Conservation (phyloP, 2,113 vertebrate species). For the Syrmaticus mikado region DNA sequence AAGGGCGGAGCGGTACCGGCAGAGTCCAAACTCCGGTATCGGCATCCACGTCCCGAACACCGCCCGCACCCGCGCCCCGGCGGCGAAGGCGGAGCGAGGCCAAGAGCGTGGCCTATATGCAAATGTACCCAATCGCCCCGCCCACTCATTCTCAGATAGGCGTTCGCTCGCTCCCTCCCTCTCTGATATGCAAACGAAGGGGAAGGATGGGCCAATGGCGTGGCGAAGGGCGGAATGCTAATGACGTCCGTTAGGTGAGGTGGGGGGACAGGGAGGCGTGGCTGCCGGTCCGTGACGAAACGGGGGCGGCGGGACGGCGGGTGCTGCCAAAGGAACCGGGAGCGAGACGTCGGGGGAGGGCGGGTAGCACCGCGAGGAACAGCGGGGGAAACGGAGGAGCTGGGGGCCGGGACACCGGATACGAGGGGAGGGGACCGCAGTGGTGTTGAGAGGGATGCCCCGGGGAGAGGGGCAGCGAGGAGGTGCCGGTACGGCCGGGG, state of each 20-base stretch:
- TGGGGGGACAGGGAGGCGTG: not conserved
- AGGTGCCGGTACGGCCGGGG: too few species aligned
- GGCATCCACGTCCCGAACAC: too few species aligned
- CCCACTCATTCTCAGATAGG: not conserved
- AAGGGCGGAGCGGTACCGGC: too few species aligned
- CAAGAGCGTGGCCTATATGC: not conserved
- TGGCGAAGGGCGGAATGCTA: not conserved
- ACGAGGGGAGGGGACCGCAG: not conserved
- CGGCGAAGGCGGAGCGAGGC: rapidly evolving
- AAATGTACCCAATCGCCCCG: rapidly evolving
- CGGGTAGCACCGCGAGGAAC: not conserved
- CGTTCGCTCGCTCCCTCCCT: rapidly evolving
- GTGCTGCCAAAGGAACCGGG: not conserved
- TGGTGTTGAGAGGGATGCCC: too few species aligned
- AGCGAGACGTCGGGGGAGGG: too few species aligned
- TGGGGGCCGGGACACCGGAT: not conserved
- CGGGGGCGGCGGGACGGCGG: too few species aligned
- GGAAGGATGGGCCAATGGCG: not conserved
- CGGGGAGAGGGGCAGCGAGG: too few species aligned
- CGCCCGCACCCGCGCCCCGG: not conserved
- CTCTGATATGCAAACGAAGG: not conserved
- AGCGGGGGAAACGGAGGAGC: not conserved
- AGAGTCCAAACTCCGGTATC: too few species aligned
- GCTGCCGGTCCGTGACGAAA: not conserved
- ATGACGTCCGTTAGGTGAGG: not conserved